phyloP scores from a whole-genome alignment of 2,888 invertebrate species.

The Ectropis crepuscularia region DNA sequence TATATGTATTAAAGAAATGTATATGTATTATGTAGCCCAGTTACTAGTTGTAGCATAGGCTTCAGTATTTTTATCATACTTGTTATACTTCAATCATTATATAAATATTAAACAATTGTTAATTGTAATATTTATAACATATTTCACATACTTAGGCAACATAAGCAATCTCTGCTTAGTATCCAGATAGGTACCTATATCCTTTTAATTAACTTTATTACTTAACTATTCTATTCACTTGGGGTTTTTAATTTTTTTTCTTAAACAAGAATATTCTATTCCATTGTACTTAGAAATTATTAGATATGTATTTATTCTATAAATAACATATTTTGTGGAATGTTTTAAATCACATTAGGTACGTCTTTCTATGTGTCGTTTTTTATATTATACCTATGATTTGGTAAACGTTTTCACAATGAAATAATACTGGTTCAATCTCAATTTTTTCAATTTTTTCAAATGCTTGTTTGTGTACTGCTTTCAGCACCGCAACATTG shows the following conservation, averaged over 20 bases:
- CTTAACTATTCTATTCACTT: neutral
- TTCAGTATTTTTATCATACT: neutral
- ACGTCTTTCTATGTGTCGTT: constrained; percentile 14
- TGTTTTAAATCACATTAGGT: constrained; percentile 32
- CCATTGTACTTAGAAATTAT: constrained; percentile 18
- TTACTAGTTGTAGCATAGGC: neutral
- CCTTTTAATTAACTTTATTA: neutral
- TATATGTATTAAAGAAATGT: no score
- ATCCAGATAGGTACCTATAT: neutral
- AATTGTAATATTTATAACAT: neutral
- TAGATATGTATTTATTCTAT: constrained; percentile 14
- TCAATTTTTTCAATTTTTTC: constrained; percentile 25
- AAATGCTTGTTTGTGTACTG: constrained; percentile 22
- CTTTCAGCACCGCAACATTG: constrained; percentile 12
- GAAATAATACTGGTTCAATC: constrained; percentile 37
- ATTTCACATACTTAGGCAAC: no score
- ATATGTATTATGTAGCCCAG: no score
- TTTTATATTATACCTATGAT: constrained; percentile 18
- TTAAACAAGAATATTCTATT: constrained; percentile 2
- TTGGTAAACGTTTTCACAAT: constrained; percentile 28
- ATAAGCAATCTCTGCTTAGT: no score
- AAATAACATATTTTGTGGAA: constrained; percentile 28
- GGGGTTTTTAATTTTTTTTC: neutral
- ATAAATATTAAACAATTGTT: neutral
- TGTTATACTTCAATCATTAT: neutral